Base-by-base conservation (phyloP, 2,113 vertebrate genomes). In the Marmota flaviventris region DNA sequence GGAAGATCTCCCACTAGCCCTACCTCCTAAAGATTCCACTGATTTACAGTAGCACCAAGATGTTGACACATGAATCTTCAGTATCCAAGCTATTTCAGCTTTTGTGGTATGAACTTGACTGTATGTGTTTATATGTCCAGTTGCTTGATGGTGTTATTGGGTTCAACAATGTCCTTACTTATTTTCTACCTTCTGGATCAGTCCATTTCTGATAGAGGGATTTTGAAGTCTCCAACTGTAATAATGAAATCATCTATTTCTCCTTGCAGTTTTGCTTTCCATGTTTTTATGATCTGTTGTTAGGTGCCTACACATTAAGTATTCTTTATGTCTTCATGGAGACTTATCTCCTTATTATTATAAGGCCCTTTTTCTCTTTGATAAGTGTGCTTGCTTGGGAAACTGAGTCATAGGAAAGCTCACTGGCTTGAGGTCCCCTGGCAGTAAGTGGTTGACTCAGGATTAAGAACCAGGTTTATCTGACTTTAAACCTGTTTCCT, bases 381-480 rank as follows among this genome's bases (percentile, higher is more conserved):
- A 45, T 89, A 73, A 94, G n/a, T 94, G 34, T 96, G 70, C 61
- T 94, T 89, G n/a, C n/a, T n/a, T n/a, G 56, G 42, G 73, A 45
- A 63, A 14, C 13, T 4, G 61, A 39, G 61, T 25, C 61, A 42
- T 6, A 8, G 34, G 39, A 37, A 89, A 65, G 25, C 37, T 73
- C 25, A 29, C n/a, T 45, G 37, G 63, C 56, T 65, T 89, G 77
- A 70, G 48, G 48, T 93, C 39, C 25, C 17, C 25, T 5, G 18
- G 53, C 2, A 5, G 69, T 42, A 77, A 32, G 20, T 25, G 39
- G 48, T 84, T 27, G 70, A 42, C 4, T 56, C 16, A 42, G 37
- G 34, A 53, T 53, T 39, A 56, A 73, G 63, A 53, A 73, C 53
- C 39, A 39, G 11, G 39, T 70, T 61, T 29, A 34, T 78, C 22